Evolutionary conservation across 2,113 vertebrate species (phyloP).

Genomic region (Anarrhichthys ocellatus): DNA sequence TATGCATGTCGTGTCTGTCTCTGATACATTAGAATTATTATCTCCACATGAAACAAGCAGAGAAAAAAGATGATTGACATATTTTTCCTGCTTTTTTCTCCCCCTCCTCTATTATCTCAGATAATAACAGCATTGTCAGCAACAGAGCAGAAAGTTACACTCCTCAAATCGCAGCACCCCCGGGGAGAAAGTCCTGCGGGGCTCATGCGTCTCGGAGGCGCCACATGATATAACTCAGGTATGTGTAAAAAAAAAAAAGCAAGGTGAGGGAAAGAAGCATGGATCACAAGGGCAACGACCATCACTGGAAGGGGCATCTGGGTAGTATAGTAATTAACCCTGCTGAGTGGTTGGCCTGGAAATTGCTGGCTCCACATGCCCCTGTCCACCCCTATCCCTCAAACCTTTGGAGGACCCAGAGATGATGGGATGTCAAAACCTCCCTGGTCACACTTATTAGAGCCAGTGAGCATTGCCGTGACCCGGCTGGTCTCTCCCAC

Average conservation of each 20-base stretch:
- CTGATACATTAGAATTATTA: constrained; percentile 42
- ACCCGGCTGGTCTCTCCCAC: constrained; percentile 49
- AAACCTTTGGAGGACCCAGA: constrained; percentile 54
- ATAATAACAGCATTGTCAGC: constrained; percentile 75
- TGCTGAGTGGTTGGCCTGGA: constrained; percentile 65
- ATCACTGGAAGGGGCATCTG: constrained; percentile 60
- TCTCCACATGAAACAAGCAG: constrained; percentile 40
- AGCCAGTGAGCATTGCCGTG: constrained; percentile 47
- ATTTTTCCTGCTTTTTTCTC: constrained; percentile 17
- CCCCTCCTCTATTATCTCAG: constrained; percentile 50
- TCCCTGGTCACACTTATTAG: constrained; percentile 70
- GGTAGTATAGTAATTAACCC: constrained; percentile 77
- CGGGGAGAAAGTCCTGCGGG: constrained; percentile 42
- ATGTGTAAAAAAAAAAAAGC: constrained; percentile 52
- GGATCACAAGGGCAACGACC: constrained; percentile 57
- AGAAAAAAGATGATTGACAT: constrained; percentile 60
- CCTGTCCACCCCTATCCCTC: constrained; percentile 59
- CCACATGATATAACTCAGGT: constrained; percentile 61
- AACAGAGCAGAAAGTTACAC: constrained; percentile 74
- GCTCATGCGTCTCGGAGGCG: constrained; percentile 48
- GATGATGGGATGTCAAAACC: constrained; percentile 69
- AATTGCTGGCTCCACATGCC: constrained; percentile 62
- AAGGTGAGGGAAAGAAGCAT: constrained; percentile 58
- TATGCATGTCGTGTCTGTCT: not conserved
- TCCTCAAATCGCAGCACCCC: constrained; percentile 54